Base-by-base conservation (phyloP, 2,888 invertebrate species). In the Agriopis marginaria region DNA sequence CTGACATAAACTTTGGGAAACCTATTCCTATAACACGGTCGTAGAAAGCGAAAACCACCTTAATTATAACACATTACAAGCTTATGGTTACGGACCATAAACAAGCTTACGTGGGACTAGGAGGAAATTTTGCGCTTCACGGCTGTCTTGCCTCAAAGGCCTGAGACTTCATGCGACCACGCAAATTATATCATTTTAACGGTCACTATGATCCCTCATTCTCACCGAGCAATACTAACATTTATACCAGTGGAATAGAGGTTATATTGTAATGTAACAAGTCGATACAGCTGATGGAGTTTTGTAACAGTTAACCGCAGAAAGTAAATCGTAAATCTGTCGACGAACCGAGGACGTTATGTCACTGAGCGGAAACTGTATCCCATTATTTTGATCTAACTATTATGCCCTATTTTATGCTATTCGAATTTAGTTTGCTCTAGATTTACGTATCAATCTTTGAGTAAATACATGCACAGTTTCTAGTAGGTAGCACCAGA, bases 161-260 rank as follows among this genome's bases (percentile, higher is more conserved):
- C 66, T 63, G 61, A 71, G 66, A 59, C 83, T 87, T 83, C 84
- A 86, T 84, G 83, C 81, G 78, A 84, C 84, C 85, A 83, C 85
- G 86, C 86, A 86, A 89, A 90, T 89, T 87, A 87, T 87, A 86
- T 84, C 81, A 86, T 83, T 84, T 86, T 79, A 86, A 85, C 84
- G 78, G 81, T 74, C 63, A 74, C 50, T 66, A 50, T 66, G 47
- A 63, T 17, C 17, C 32, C 39, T 23, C n/a, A 49, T 62, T 17
- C 17, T 23, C 39, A 32, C n/a, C 73, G 76, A 66, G 55, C 70
- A 39, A 84, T 76, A 77, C 66, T 58, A 53, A 76, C 80, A 63
- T 63, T 77, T 79, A 72, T 39, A 3, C 14, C 7, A 4, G 1
- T 14, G 10, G 0, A 8, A 62, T 77, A 81, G 59, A 77, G 76